Base-by-base conservation (phyloP, 2,888 invertebrate genomes). In the Anarsia innoxiella region DNA sequence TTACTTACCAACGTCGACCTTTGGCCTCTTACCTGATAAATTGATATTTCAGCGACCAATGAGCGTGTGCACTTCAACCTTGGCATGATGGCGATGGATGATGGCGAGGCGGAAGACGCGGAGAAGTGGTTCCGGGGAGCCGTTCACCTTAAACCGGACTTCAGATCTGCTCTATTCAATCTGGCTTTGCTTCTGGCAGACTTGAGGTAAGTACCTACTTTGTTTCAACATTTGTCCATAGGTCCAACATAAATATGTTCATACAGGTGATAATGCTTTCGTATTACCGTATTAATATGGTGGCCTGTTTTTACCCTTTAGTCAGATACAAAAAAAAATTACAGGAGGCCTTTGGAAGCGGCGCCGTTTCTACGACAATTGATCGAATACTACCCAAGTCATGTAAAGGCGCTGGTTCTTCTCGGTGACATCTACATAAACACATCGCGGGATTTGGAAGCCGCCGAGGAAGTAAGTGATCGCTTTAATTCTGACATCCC, bases 41-140 rank as follows among this genome's bases (percentile, higher is more conserved):
- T n/a, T 25, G 10, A 13, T 12, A 1, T 39, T 41, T 5, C 66
- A 89, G 87, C 91, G 1, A 90, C 90, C 41, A 97, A 97, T 69
- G 96, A 97, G 66, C 89, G 96, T 42, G 93, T 97, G 3, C 95
- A 94, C 74, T 98, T 98, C 76, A 97, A 97, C 85, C 86, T 97
- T 37, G 97, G 96, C 47, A 97, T 98, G 97, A 82, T 98, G 29
- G 93, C 96, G 27, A 97, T 97, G 96, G 97, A 98, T 70, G 95
- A 96, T 59, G 90, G 93, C 28, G 93, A 96, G 64, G 93, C 92
- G 27, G 90, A 90, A 23, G 92, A 93, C 56, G 97, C 97, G 0
- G 96, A 97, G 70, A 89, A 92, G 37, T 96, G 95, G 92, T 97
- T 97, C 75, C 89, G 94, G 36, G 90, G 93, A 40, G 96, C 97